Evolutionary conservation across 2,797 vertebrate genomes (phyloP).

Genomic region (Otolemur crassicaudatus): DNA sequence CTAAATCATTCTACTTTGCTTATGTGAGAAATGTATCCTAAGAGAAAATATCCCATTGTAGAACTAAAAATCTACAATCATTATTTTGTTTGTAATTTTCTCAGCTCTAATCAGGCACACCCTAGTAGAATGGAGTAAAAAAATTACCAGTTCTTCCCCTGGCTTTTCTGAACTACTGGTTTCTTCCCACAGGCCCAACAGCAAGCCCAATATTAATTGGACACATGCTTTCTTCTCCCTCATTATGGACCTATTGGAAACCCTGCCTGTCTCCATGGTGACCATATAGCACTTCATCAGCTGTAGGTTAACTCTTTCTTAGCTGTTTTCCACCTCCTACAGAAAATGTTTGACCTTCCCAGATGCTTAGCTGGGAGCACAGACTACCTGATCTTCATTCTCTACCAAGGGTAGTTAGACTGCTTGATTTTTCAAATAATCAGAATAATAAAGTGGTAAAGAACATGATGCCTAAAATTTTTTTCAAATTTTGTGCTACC

Average conservation of each 20-base stretch:
- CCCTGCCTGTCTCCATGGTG: conserved; percentile 60
- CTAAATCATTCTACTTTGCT: conserved; percentile 46
- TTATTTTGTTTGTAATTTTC: conserved; percentile 51
- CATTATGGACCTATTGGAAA: conserved; percentile 63
- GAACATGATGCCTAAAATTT: not conserved
- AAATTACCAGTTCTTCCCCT: conserved; percentile 51
- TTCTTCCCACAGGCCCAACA: conserved; percentile 44
- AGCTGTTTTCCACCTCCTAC: not conserved
- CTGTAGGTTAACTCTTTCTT: conserved; percentile 63
- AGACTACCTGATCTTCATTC: not conserved
- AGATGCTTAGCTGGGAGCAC: not conserved
- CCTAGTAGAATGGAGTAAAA: not conserved
- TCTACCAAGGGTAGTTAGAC: conserved; percentile 7
- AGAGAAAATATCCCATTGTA: conserved; percentile 45
- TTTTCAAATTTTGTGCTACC: not conserved
- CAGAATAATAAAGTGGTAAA: conserved; percentile 41
- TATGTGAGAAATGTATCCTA: conserved; percentile 51
- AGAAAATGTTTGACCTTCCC: not conserved
- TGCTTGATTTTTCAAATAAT: conserved; percentile 37
- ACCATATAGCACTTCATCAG: conserved; percentile 41
- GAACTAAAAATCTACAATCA: conserved; percentile 26
- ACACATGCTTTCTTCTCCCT: not conserved
- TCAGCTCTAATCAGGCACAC: conserved; percentile 38
- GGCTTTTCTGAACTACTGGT: conserved; percentile 55
- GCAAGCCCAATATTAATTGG: conserved; percentile 58